These are phyloP conservation scores for Chironomus striatipennis DNA, from an alignment of 1,140 invertebrate species.

Conservation along the genomic window DNA sequence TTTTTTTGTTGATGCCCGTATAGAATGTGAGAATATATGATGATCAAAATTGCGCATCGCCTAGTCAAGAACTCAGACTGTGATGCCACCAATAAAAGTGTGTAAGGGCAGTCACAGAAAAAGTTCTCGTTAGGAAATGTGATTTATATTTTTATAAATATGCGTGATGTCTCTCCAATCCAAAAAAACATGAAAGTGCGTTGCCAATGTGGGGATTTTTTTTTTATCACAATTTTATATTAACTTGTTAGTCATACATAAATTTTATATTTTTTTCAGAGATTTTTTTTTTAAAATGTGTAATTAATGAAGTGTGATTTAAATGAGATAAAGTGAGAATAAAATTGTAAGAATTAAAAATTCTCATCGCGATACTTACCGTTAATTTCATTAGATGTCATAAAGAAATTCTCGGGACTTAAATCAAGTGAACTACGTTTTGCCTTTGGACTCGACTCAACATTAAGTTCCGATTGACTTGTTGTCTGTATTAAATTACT, in stretches of 20 bases:
- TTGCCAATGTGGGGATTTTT: background rate
- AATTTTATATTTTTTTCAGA: background rate
- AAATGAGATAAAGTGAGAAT: background rate
- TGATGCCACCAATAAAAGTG: conserved; percentile 51
- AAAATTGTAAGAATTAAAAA: background rate
- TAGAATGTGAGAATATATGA: background rate
- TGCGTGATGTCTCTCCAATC: background rate
- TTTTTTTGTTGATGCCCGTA: too few relatives aligned
- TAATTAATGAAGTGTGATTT: conserved; percentile 10
- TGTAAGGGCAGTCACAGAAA: conserved; percentile 18
- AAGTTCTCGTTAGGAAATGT: conserved; percentile 19
- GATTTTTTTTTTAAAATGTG: background rate
- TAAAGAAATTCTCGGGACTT: conserved; percentile 10
- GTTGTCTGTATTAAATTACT: background rate
- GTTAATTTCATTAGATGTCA: conserved; percentile 18
- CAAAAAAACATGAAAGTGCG: background rate
- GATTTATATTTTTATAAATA: too few relatives aligned
- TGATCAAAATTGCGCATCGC: conserved; percentile 35
- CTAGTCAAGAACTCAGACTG: conserved; percentile 85
- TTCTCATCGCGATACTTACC: background rate
- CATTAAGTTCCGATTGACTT: background rate
- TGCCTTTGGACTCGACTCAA: background rate
- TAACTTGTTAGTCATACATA: background rate
- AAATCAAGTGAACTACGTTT: background rate
- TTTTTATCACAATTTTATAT: background rate